Evolutionary conservation across 2,797 vertebrate species (phyloP).

Genomic region (Ispidina lecontei): DNA sequence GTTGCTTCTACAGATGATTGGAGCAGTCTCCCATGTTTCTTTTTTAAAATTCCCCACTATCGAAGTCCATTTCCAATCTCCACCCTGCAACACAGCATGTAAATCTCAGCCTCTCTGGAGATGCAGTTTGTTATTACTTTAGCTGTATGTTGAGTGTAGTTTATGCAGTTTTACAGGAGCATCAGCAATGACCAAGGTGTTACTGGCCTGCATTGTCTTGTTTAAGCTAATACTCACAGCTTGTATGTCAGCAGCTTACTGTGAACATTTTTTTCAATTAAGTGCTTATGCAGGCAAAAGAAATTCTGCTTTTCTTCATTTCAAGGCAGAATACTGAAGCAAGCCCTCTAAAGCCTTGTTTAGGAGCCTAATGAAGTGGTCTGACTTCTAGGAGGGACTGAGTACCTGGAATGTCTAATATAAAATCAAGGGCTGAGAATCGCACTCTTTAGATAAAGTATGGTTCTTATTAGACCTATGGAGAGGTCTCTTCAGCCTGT

Average conservation of each 20-base stretch:
- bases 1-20: slow-evolving; percentile 32
- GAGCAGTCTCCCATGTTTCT: not conserved
- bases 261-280: not conserved
- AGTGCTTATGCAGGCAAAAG: not conserved
- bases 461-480: not conserved
- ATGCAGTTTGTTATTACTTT: not conserved
- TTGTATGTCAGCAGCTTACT: not conserved
- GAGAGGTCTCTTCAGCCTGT: slow-evolving; percentile 2
- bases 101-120: not conserved
- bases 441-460: not conserved
- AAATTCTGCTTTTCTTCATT: not conserved
- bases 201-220: not conserved
- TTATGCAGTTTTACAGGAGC: not conserved
- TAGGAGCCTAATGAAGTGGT: not conserved
- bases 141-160: not conserved
- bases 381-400: not conserved
- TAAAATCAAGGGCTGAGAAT: not conserved
- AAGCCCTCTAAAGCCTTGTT: not conserved
- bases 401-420: not conserved
- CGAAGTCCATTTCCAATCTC: slow-evolving; percentile 16
- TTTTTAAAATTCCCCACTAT: not conserved
- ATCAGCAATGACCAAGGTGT: not conserved
- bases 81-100: not conserved
- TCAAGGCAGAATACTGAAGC: not conserved
- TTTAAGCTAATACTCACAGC: not conserved